phyloP scores from a whole-genome alignment of 2,113 vertebrate genomes.

The Paedocypris sp. region DNA sequence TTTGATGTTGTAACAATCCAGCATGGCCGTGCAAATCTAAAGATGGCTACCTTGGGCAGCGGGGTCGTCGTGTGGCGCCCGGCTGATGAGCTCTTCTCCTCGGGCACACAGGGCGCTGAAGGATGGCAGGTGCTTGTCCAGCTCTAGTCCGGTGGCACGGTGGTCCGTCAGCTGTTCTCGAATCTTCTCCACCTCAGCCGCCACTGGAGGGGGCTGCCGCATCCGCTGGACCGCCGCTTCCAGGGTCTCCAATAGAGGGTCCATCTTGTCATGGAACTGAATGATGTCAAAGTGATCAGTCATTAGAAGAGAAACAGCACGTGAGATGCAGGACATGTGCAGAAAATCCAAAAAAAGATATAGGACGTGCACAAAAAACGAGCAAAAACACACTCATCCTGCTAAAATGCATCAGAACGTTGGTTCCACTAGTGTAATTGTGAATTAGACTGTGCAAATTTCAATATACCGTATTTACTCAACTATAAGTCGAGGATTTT shows the following conservation, averaged over 20 bases:
- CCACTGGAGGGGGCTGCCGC: constrained; percentile 78
- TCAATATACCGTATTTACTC: too few species aligned
- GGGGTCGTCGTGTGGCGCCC: constrained; percentile 79
- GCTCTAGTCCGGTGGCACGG: constrained; percentile 76
- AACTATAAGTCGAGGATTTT: too few species aligned
- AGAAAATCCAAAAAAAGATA: too few species aligned
- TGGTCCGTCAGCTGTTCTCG: constrained; percentile 91
- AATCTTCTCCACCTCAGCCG: constrained; percentile 96
- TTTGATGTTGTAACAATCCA: neutral
- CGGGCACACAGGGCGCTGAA: constrained; percentile 83
- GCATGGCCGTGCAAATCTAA: neutral
- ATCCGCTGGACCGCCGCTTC: constrained; percentile 80
- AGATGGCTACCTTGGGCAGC: constrained; percentile 77
- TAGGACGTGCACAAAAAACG: too few species aligned
- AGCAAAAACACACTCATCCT: too few species aligned
- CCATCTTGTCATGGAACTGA: constrained; percentile 95
- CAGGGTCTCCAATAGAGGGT: constrained; percentile 90
- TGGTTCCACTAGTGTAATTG: too few species aligned
- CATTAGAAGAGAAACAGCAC: neutral
- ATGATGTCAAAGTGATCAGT: neutral
- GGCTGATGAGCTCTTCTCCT: constrained; percentile 82
- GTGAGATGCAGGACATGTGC: too few species aligned
- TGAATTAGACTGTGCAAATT: too few species aligned
- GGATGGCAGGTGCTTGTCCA: constrained; percentile 93
- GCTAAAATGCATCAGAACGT: too few species aligned